These are phyloP conservation scores for Gallinago undulata DNA, from an alignment of 2,113 vertebrate genomes.

Conservation along the genomic window DNA sequence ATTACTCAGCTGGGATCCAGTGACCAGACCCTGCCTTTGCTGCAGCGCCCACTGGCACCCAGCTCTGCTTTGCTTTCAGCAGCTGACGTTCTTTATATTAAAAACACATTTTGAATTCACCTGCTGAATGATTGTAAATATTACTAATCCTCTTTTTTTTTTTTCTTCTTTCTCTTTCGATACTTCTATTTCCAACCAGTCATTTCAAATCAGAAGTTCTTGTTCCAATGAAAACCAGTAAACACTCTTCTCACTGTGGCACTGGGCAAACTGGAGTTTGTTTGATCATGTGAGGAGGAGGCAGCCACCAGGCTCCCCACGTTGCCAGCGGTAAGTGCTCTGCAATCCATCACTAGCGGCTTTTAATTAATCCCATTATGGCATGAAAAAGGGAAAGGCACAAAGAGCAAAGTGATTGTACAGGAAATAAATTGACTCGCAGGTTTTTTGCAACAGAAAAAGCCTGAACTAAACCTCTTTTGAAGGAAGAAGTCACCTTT, in stretches of 20 bases:
- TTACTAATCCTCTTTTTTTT: background rate
- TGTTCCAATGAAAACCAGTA: slow-evolving; percentile 73
- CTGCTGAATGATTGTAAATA: background rate
- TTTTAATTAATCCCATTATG: background rate
- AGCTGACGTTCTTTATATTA: background rate
- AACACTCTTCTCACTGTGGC: slow-evolving; percentile 75
- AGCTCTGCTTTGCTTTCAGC: background rate
- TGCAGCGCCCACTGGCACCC: background rate
- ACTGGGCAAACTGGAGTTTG: slow-evolving; percentile 87
- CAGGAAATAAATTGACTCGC: background rate
- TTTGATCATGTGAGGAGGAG: slow-evolving; percentile 85
- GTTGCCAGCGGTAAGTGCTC: slow-evolving; percentile 62
- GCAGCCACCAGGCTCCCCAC: background rate
- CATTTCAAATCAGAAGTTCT: slow-evolving; percentile 77
- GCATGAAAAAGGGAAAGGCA: background rate
- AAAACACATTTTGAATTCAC: background rate
- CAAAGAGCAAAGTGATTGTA: background rate
- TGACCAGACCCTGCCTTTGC: background rate
- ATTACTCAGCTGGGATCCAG: background rate
- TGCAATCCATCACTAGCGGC: background rate
- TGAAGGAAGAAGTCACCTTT: background rate
- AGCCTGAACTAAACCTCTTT: background rate
- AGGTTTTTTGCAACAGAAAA: background rate
- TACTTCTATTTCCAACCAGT: slow-evolving; percentile 59
- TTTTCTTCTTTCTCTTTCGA: background rate